Conservation (phyloP, 2,888 invertebrate genomes). For the Lasioglossum pauxillum region DNA sequence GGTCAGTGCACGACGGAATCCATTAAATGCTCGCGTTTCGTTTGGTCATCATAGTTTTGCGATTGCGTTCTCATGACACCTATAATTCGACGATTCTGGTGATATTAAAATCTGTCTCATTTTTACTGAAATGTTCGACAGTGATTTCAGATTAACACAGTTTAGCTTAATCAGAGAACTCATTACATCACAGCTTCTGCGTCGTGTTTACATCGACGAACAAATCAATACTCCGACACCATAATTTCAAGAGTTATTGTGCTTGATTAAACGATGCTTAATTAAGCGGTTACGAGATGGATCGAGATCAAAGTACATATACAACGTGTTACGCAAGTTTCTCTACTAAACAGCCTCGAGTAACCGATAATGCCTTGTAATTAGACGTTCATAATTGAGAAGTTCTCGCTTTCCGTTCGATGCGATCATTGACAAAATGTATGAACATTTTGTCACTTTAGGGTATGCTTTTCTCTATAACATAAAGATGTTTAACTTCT, state of each 20-base stretch:
- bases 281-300: background rate
- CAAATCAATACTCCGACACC: background rate
- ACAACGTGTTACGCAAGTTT: background rate
- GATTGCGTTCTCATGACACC: too few species aligned
- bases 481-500: background rate
- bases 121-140: too few species aligned
- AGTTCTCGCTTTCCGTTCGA: too few species aligned
- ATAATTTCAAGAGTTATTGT: constrained; percentile 7
- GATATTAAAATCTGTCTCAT: too few species aligned
- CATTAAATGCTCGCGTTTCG: background rate
- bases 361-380: background rate
- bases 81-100: too few species aligned
- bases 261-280: constrained; percentile 3
- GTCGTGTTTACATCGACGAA: background rate
- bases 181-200: background rate
- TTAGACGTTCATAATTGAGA: background rate
- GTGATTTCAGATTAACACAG: too few species aligned
- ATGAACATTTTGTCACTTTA: background rate
- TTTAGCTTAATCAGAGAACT: too few species aligned
- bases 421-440: too few species aligned
- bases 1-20: background rate
- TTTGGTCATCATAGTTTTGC: background rate
- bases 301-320: background rate
- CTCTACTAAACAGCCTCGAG: background rate
- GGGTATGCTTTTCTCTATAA: background rate